phyloP scores from a whole-genome alignment of 2,888 invertebrate species.

The Campopleginae sp. region DNA sequence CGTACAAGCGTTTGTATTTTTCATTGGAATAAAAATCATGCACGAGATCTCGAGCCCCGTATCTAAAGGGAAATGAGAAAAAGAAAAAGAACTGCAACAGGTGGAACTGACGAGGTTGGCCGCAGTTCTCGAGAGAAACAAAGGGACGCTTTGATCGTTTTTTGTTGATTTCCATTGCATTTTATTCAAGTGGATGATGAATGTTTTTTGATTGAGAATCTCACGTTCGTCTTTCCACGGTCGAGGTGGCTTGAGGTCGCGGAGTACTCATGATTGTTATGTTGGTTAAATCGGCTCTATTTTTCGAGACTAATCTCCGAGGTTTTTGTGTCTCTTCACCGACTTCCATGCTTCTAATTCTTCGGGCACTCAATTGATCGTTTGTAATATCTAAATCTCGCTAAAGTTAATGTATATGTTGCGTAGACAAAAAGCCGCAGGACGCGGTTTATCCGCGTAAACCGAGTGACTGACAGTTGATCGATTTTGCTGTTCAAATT shows the following conservation, averaged over 20 bases:
- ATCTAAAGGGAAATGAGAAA: constrained; percentile 33
- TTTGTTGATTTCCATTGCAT: not conserved
- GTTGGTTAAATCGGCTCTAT: constrained; percentile 73
- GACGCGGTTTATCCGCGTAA: constrained; percentile 57
- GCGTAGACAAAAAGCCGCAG: constrained; percentile 11
- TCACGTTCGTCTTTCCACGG: constrained; percentile 81
- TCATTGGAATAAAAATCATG: constrained; percentile 14
- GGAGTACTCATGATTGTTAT: constrained; percentile 81
- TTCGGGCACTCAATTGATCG: not conserved
- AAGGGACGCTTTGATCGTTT: not conserved
- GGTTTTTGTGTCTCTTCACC: constrained; percentile 57
- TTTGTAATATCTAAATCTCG: constrained; percentile 5
- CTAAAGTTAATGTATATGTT: not conserved
- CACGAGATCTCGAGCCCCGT: constrained; percentile 19
- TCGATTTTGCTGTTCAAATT: constrained; percentile 74
- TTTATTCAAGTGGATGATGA: not conserved
- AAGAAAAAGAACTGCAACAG: constrained; percentile 4
- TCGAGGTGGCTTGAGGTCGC: constrained; percentile 84
- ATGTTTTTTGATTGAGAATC: constrained; percentile 52
- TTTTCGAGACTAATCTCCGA: constrained; percentile 69
- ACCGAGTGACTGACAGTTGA: constrained; percentile 70
- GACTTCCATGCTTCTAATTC: constrained; percentile 33
- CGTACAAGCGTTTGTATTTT: constrained; percentile 21
- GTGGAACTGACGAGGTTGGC: not conserved
- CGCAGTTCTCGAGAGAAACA: not conserved